Percentiles rank a stretch among this genome's conserved stretches.
These are phyloP conservation scores for Cheirogaleus medius DNA, from an alignment of 2,113 vertebrate genomes.

Conservation along the genomic window DNA sequence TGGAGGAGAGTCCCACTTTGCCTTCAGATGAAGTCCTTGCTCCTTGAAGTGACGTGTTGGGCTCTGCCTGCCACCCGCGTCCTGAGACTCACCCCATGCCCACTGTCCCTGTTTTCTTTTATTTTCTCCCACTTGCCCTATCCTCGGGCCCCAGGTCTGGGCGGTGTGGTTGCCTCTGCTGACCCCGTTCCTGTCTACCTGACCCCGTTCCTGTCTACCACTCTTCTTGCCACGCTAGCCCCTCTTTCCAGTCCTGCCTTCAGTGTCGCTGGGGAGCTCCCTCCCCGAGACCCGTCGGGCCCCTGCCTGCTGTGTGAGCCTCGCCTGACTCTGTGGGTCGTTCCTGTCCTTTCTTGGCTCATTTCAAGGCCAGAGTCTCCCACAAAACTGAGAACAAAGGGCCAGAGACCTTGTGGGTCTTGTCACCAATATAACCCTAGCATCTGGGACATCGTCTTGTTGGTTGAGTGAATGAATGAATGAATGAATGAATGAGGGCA, in stretches of 20 bases:
- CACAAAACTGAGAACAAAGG: neutral
- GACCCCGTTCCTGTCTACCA: accelerated
- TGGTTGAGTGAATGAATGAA: accelerated
- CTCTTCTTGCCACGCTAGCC: neutral
- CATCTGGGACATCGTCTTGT: neutral
- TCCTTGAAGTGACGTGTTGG: accelerated
- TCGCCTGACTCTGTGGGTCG: accelerated
- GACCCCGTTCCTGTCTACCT: accelerated
- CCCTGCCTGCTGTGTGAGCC: neutral
- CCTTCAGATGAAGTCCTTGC: accelerated
- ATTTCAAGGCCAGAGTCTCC: neutral
- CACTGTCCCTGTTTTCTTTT: accelerated
- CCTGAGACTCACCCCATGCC: neutral
- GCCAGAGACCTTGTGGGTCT: neutral
- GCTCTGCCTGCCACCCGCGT: neutral
- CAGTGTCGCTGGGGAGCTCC: neutral
- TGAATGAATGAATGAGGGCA: neutral
- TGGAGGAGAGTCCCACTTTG: neutral
- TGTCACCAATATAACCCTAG: neutral
- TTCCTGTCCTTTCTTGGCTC: neutral
- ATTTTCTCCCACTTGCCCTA: accelerated
- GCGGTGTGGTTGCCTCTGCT: too few species aligned
- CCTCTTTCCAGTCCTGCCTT: neutral
- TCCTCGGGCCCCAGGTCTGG: neutral
- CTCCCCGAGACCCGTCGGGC: too few species aligned